These are phyloP conservation scores for Cheilosia grossa DNA, from an alignment of 2,888 invertebrate genomes.

Conservation along the genomic window DNA sequence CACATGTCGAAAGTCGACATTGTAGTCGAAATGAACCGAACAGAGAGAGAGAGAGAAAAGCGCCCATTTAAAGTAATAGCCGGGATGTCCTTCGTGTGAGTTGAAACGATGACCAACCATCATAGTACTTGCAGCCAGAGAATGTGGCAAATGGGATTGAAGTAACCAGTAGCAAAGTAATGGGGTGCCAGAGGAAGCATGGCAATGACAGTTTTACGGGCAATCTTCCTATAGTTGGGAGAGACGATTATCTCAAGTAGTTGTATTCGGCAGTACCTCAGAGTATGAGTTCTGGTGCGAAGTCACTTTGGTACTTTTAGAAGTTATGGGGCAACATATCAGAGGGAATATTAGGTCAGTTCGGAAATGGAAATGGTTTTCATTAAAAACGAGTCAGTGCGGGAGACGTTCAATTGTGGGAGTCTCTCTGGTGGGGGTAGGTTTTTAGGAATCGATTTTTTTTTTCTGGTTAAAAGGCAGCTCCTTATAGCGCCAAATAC, in stretches of 20 bases:
- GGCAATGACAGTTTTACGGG: constrained; percentile 17
- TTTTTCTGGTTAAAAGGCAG: no score
- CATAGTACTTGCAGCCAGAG: background rate
- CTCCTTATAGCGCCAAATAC: no score
- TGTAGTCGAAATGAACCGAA: constrained; percentile 43
- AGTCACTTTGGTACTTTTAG: background rate
- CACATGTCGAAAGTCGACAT: constrained; percentile 38
- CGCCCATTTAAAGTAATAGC: constrained; percentile 49
- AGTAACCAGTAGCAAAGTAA: constrained; percentile 8
- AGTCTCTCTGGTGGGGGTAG: no score
- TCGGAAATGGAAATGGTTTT: no score
- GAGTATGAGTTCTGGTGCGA: background rate
- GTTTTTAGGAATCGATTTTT: no score
- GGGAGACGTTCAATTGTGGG: no score
- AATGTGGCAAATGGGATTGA: constrained; percentile 14
- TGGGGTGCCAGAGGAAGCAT: constrained; percentile 14
- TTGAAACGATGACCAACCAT: constrained; percentile 26
- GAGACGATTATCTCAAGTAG: constrained; percentile 12
- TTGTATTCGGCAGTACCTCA: background rate
- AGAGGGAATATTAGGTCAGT: no score
- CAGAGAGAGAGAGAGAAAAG: constrained; percentile 6
- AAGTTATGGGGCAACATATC: no score
- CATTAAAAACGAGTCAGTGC: no score
- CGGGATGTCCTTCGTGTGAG: constrained; percentile 23
- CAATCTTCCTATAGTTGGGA: background rate